Evolutionary conservation across 2,113 vertebrate species (phyloP), one percentile per base, ranked within the genome.

Genomic region (Cariama cristata): DNA sequence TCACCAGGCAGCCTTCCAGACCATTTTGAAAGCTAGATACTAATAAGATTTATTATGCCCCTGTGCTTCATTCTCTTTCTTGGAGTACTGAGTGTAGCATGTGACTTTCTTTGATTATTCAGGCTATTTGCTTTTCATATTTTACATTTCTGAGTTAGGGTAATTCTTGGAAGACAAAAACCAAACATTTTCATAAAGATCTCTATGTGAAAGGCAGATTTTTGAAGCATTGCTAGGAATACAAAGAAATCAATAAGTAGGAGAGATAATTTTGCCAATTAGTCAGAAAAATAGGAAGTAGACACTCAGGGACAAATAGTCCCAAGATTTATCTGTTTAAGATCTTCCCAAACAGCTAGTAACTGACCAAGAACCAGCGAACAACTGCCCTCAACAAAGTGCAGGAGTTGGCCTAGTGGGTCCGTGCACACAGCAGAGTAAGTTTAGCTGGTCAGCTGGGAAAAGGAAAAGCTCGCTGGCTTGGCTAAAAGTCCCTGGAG

Each of bases 41-140:
- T 92, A 87, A 73, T 44, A 85, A 71, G 94, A 95, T 97, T 96
- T 97, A 91, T 97, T 93, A 84, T 88, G 32, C 71, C 26, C 49
- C 42, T 19, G 5, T 91, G 75, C 81, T 95, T 93, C 68, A 53
- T 81, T 88, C 53, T 93, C 67, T 60, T 90, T 88, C 74, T 88
- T 95, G 80, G 53, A 96, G 90, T 85, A 82, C 82, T 73, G 76
- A 84, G 47, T n/a, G 22, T 59, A 89, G 66, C 92, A 83, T 32
- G 49, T 52, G 58, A 88, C 72, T 95, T 94, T 84, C 63, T 97
- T 95, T 93, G 86, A 94, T 94, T 95, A 87, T 92, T 95, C 84
- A 87, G 92, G 38, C 91, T 93, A 66, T 97, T 96, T 72, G 59
- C 79, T 92, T 59, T 96, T 92, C 93, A 60, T 92, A 93, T 84